phyloP scores from a whole-genome alignment of 1,140 invertebrate species.

The Drosophila virilis region DNA sequence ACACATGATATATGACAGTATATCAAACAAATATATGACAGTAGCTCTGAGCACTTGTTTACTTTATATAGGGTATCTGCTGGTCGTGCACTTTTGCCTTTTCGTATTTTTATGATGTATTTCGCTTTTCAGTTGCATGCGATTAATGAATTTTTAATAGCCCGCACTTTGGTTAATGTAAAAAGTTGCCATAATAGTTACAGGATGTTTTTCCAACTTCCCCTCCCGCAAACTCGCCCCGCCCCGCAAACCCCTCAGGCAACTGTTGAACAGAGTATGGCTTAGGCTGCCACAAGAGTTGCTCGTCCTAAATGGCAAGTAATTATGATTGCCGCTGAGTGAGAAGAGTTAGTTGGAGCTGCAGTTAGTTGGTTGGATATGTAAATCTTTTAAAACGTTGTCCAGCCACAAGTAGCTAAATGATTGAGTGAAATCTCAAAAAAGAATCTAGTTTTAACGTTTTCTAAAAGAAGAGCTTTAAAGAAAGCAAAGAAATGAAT shows the following conservation, averaged over 20 bases:
- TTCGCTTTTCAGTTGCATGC: conserved; percentile 58
- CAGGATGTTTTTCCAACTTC: conserved; percentile 1
- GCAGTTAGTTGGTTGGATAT: conserved; percentile 42
- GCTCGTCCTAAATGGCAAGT: conserved; percentile 19
- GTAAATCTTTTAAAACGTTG: conserved; percentile 57
- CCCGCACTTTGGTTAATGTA: conserved; percentile 75
- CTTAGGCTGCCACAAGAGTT: conserved; percentile 37
- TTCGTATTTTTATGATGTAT: conserved; percentile 50
- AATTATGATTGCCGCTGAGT: conserved; percentile 70
- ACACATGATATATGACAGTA: no score
- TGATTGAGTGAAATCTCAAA: conserved; percentile 18
- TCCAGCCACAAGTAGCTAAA: conserved; percentile 18
- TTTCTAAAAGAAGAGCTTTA: background rate
- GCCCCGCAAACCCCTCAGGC: background rate
- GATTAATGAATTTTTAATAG: conserved; percentile 81
- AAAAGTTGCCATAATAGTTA: conserved; percentile 68
- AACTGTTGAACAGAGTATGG: conserved; percentile 1
- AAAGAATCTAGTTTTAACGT: conserved; percentile 8
- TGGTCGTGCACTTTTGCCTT: background rate
- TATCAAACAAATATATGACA: no score
- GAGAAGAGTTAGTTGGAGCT: conserved; percentile 21
- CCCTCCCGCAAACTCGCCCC: background rate
- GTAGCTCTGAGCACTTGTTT: no score
- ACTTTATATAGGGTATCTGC: background rate
- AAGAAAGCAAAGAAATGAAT: no score